Conservation (phyloP, 53 echinoderm and acorn worm genomes). For the Arbacia lixula region DNA sequence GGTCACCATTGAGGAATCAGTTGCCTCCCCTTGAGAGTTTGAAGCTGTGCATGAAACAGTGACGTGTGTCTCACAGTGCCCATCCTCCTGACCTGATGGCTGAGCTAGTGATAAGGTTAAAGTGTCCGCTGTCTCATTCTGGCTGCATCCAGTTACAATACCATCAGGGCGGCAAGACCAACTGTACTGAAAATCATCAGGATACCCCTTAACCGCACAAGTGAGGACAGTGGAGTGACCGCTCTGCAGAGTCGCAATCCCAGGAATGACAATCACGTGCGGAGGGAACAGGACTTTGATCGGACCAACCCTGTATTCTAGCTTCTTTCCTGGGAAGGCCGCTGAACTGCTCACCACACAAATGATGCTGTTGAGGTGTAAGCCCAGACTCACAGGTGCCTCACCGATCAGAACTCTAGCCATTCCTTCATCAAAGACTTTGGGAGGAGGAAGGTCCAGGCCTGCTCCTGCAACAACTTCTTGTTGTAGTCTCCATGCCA, state of each 20-base stretch:
- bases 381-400: neutral
- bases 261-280: neutral
- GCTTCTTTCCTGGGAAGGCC: slow-evolving; percentile 3
- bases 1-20: neutral
- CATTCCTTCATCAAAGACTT: neutral
- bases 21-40: neutral
- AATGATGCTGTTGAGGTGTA: slow-evolving; percentile 2
- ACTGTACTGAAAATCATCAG: neutral
- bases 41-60: slow-evolving; percentile 1
- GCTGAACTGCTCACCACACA: slow-evolving; percentile 31
- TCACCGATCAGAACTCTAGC: neutral
- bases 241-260: neutral
- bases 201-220: slow-evolving; percentile 9
- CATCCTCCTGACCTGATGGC: too few species aligned
- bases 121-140: too few species aligned
- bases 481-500: slow-evolving; percentile 28
- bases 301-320: slow-evolving; percentile 21
- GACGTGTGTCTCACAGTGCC: neutral
- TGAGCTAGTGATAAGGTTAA: too few species aligned
- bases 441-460: neutral
- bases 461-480: slow-evolving; percentile 1
- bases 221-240: neutral
- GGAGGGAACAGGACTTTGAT: slow-evolving; percentile 12
- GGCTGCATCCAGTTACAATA: neutral
- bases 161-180: slow-evolving; percentile 3